Evolutionary conservation across 1,140 invertebrate genomes (phyloP).

Genomic region (Holotrichia oblita): DNA sequence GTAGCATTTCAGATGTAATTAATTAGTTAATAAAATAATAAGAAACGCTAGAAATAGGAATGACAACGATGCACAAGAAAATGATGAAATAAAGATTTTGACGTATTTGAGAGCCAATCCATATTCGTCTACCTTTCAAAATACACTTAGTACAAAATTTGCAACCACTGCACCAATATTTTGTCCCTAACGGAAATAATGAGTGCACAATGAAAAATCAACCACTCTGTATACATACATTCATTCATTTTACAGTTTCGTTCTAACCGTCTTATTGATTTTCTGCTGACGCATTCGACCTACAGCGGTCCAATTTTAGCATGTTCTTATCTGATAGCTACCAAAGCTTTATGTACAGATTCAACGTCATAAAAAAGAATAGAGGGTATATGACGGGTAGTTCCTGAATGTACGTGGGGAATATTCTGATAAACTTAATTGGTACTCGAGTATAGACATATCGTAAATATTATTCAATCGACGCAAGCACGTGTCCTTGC

Average conservation of each 20-base stretch:
- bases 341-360: neutral
- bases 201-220: no score
- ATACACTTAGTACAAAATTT: no score
- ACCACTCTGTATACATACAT: no score
- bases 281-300: neutral
- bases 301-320: neutral
- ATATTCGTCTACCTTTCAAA: no score
- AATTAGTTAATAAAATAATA: no score
- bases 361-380: neutral
- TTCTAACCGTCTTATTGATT: neutral
- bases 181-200: no score
- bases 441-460: neutral
- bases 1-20: no score
- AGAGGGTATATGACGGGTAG: neutral
- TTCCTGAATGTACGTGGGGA: neutral
- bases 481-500: constrained; percentile 30
- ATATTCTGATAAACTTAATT: neutral
- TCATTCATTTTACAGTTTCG: neutral
- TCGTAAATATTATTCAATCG: constrained; percentile 15
- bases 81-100: no score
- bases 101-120: no score
- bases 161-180: no score
- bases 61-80: no score
- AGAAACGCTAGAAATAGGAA: no score
- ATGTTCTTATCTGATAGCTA: neutral